A percentile compares a stretch with the other conserved stretches of the same genome.
Conservation (phyloP, 2,888 invertebrate species). For the Apamea monoglypha region DNA sequence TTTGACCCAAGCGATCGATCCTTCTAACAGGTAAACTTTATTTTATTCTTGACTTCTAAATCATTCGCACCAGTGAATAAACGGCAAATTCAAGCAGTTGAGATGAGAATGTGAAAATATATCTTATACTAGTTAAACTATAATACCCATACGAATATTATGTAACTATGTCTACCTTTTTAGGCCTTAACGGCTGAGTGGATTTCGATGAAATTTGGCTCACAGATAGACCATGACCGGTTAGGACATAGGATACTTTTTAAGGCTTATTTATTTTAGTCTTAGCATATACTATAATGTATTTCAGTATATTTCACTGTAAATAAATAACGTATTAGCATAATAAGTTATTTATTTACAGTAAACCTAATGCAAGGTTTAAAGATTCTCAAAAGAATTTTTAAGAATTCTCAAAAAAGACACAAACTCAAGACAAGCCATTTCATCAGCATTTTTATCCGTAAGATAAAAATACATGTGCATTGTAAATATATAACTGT, state of each 20-base stretch:
- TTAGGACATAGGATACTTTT: neutral
- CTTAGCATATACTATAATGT: neutral
- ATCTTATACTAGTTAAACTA: too few species aligned
- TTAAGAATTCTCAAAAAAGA: too few species aligned
- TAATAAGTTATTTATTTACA: too few species aligned
- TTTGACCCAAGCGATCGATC: slow-evolving; percentile 12
- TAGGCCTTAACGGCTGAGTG: neutral
- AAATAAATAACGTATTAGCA: neutral
- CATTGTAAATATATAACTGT: too few species aligned
- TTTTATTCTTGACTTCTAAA: neutral
- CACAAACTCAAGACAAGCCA: too few species aligned
- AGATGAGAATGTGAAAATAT: neutral
- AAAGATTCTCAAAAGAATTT: too few species aligned
- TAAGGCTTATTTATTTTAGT: neutral
- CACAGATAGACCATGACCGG: neutral
- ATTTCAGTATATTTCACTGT: neutral
- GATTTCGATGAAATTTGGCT: neutral
- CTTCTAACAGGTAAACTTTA: neutral
- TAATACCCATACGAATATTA: too few species aligned
- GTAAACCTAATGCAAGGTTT: too few species aligned
- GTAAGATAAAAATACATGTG: too few species aligned
- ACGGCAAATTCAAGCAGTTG: neutral
- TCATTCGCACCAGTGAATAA: neutral
- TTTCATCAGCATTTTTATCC: too few species aligned
- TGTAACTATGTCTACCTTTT: neutral